Conservation (phyloP, 2,797 vertebrate genomes). For the Amniataba percoides region DNA sequence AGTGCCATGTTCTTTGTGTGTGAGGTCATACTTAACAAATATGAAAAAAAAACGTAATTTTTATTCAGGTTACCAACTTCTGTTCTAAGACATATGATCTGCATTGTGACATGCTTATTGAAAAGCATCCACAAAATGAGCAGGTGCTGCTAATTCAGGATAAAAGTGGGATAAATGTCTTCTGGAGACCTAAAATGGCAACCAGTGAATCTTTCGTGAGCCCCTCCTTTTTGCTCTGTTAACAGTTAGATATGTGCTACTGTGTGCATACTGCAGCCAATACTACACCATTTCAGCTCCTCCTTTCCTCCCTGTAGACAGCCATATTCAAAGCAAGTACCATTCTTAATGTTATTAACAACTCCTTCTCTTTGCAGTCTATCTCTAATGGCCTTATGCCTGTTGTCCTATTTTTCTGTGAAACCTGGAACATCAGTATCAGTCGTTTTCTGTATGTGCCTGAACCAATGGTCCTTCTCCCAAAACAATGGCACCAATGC, state of each 20-base stretch:
- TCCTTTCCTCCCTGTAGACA: conserved; percentile 54
- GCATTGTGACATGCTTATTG: conserved; percentile 11
- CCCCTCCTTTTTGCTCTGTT: conserved; percentile 46
- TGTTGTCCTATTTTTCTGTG: conserved; percentile 53
- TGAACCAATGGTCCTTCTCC: conserved; percentile 10
- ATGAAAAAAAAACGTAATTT: too few relatives aligned
- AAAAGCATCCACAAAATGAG: conserved; percentile 28
- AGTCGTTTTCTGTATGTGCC: conserved; percentile 12
- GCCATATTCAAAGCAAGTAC: conserved; percentile 51
- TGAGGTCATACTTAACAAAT: too few relatives aligned
- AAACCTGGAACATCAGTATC: conserved; percentile 41
- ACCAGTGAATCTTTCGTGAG: conserved; percentile 40
- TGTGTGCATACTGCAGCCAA: conserved; percentile 26
- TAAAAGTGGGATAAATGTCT: conserved; percentile 27
- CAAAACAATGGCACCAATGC: conserved; percentile 24
- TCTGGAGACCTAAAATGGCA: conserved; percentile 33
- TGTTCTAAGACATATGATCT: not conserved
- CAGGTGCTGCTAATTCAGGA: conserved; percentile 30
- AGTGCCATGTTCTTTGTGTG: too few relatives aligned
- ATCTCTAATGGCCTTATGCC: conserved; percentile 51
- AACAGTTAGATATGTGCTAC: conserved; percentile 42
- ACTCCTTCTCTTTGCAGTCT: conserved; percentile 48
- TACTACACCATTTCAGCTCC: conserved; percentile 37
- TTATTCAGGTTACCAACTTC: too few relatives aligned
- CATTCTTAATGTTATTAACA: conserved; percentile 6